Evolutionary conservation across 2,888 invertebrate species (phyloP), one percentile per base, ranked within the genome.

Genomic region (Pristionchus japonicus): DNA sequence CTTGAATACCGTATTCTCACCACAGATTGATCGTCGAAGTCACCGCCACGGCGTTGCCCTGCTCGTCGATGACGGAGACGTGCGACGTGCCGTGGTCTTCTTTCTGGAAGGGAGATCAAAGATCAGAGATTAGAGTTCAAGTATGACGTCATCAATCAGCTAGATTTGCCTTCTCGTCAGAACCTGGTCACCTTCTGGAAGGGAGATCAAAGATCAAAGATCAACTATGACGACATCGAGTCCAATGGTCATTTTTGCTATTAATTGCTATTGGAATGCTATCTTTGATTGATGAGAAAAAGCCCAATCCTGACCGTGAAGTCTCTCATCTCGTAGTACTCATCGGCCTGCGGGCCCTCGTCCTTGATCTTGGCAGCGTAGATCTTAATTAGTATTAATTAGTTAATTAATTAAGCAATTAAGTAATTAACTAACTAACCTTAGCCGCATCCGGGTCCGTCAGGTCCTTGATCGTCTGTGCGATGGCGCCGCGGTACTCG

Each of bases 321-420:
- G 34, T 61, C 84, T 9, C 34, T 27, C 52, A 31, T 47, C 20
- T 6, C 84, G 61, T 84, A 84, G 17, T 57, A 23, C 7, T 61
- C 40, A 34, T 23, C 23, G 6, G 15, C 23, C 61, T 49, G 47
- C 31, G 61, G 34, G 3, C 37, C 61, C 20, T 84, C 61, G 9
- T 82, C 80, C 15, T 91, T 91, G 57, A 94, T 93, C 88, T 84
- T 84, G 3, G 37, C 52, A 7, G 84, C 52, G 40, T 31, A 67
- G 31, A 15, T 34, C 64, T 67, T 3, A 61, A 61, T 61, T n/a
- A 31, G 27, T 15, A n/a, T 57, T 57, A 34, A 67, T 34, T 67
- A 1, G 20, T 15, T 67, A 67, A 67, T 3, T 27, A 67, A 6
- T 67, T 31, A 34, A 31, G 7, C 17, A 20, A 15, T 57, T 15